phyloP scores from a whole-genome alignment of 37 sponge, comb jelly and placozoan species.

The Cliona cf. orientalis region DNA sequence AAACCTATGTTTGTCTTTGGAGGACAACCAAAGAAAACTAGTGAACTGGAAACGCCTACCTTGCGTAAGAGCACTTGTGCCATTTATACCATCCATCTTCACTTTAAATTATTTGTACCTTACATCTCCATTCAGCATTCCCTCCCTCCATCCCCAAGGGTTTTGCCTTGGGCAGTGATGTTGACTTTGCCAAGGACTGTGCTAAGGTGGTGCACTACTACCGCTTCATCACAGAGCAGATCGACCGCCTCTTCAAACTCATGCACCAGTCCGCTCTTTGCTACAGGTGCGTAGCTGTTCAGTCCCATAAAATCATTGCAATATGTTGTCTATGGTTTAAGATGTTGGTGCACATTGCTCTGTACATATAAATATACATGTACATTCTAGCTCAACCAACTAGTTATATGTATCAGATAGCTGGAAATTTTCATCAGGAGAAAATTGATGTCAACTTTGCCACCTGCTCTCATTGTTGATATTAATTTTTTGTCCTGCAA shows the following conservation, averaged over 20 bases:
- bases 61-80: conserved; percentile 26
- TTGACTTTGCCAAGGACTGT: conserved; percentile 53
- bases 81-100: neutral
- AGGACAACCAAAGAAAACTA: conserved; percentile 34
- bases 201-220: conserved; percentile 35
- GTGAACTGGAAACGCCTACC: conserved; percentile 16
- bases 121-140: conserved; percentile 5
- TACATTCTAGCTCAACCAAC: too few species aligned
- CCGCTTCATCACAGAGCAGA: conserved; percentile 23
- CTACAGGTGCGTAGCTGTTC: conserved; percentile 35
- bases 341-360: too few species aligned
- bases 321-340: too few species aligned
- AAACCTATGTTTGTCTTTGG: conserved; percentile 58
- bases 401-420: too few species aligned
- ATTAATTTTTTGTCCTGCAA: too few species aligned
- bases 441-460: too few species aligned
- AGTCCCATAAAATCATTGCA: neutral
- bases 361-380: too few species aligned
- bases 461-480: too few species aligned
- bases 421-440: too few species aligned
- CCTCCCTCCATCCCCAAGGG: conserved; percentile 11
- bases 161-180: neutral
- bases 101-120: neutral
- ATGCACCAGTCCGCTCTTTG: conserved; percentile 76
- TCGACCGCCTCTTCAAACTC: conserved; percentile 55